Evolutionary conservation across 1,140 invertebrate genomes (phyloP), one percentile per base, ranked within the genome.

Genomic region (Epicauta chinensis): DNA sequence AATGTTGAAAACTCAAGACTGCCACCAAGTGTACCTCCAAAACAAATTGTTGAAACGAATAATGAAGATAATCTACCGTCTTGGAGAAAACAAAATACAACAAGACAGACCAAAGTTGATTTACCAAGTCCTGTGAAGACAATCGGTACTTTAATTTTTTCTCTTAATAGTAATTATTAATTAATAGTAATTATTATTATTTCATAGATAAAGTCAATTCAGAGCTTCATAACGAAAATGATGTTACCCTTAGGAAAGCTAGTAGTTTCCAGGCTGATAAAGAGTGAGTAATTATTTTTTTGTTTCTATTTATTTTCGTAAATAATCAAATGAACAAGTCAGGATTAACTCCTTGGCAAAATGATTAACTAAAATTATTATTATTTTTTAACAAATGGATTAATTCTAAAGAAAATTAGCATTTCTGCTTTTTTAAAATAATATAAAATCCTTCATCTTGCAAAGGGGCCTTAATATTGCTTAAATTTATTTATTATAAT

Each of bases 51-150:
- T 36, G 73, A 73, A 58, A 61, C 64, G 39, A 76, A 71, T 64
- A 71, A 72, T 6, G 78, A 79, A 53, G 76, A 79, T 51, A 73
- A 72, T 56, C 71, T 77, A 57, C 77, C 79, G 58, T 75, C 79
- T 31, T 82, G 81, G 80, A 71, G 80, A 59, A 74, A 79, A 64
- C 76, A 76, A 36, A 74, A 75, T 54, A 81, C 73, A n/a, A n/a
- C n/a, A 5, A 58, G 57, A 50, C 56, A 55, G 39, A 55, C 56
- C 23, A 65, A 64, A 50, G 16, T 53, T 9, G 66, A 66, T 30
- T 40, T 56, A 37, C 55, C 39, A 55, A 71, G 58, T 51, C 63
- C 62, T 2, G 52, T 71, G 58, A 76, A 73, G 46, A 67, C 57
- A 51, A 63, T 66, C 16, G 51, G 52, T 53, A 64, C n/a, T n/a